These are phyloP conservation scores for Nemopilema nomurai DNA, from an alignment of 30 jellyfish, hydroid and myxozoan species.

Conservation along the genomic window DNA sequence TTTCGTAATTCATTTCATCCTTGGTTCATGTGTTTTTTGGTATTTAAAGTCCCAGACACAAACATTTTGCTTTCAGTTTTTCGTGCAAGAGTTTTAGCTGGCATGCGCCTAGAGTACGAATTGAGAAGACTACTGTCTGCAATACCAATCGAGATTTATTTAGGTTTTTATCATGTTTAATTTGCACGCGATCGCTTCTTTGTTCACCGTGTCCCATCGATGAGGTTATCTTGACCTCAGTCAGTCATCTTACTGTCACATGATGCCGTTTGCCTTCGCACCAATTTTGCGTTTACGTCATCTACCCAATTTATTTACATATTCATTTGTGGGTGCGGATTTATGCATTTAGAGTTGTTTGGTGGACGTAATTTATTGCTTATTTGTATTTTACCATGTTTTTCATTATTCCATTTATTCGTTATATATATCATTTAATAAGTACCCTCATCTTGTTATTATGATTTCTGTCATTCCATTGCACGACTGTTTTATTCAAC, in stretches of 20 bases:
- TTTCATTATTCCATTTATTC: conserved; percentile 16
- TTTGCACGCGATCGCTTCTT: conserved; percentile 43
- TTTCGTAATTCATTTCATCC: conserved; percentile 33
- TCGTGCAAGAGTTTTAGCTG: conserved; percentile 10
- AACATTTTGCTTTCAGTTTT: conserved; percentile 10
- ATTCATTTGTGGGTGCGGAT: conserved; percentile 13
- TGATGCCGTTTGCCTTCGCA: conserved; percentile 28
- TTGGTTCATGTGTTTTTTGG: conserved; percentile 13
- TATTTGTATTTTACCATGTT: neutral
- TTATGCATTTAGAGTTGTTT: conserved; percentile 18
- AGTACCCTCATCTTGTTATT: neutral
- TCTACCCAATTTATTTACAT: neutral
- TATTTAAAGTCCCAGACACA: conserved; percentile 4
- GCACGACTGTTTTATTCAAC: conserved; percentile 29
- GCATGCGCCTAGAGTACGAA: conserved; percentile 7
- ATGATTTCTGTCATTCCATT: conserved; percentile 26
- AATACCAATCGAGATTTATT: conserved; percentile 13
- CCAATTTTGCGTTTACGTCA: neutral
- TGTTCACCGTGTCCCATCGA: conserved; percentile 24
- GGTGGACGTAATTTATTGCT: conserved; percentile 19
- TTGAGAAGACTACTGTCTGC: conserved; percentile 53
- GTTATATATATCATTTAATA: conserved; percentile 22
- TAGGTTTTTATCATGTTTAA: conserved; percentile 34
- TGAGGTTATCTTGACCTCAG: conserved; percentile 60
- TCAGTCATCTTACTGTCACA: conserved; percentile 36